A percentile compares a stretch with the other conserved stretches of the same genome.
Conservation (phyloP, 1,140 invertebrate species). For the Drosophila subpulchrella region DNA sequence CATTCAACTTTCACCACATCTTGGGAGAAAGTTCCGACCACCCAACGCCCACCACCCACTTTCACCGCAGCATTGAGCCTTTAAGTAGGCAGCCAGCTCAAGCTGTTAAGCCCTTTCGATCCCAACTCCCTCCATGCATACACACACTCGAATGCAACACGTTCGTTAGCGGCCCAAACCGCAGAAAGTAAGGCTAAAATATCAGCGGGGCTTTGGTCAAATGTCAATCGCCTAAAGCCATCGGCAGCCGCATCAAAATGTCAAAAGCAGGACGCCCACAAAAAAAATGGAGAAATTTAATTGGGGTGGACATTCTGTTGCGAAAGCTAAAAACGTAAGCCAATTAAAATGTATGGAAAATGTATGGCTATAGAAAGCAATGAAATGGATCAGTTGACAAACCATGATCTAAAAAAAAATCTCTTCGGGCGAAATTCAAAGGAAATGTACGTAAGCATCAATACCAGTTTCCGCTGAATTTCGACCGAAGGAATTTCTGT, state of each 20-base stretch:
- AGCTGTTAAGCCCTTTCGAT: constrained; percentile 47
- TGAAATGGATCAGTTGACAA: too few relatives aligned
- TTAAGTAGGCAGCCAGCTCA: constrained; percentile 24
- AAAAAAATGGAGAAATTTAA: constrained; percentile 7
- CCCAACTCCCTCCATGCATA: background rate
- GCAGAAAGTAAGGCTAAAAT: constrained; percentile 33
- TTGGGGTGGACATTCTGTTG: constrained; percentile 38
- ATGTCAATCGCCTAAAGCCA: constrained; percentile 48
- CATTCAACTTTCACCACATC: constrained; percentile 32
- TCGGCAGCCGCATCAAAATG: constrained; percentile 45
- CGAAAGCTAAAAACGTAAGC: constrained; percentile 4
- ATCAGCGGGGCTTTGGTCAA: constrained; percentile 23
- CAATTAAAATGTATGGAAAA: constrained; percentile 6
- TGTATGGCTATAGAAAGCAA: background rate
- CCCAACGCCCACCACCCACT: background rate
- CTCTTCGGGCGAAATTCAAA: too few relatives aligned
- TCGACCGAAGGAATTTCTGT: too few relatives aligned
- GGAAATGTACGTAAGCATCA: too few relatives aligned
- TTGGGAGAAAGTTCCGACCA: constrained; percentile 7
- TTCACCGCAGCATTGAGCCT: constrained; percentile 22
- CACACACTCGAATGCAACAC: constrained; percentile 30
- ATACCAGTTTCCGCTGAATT: too few relatives aligned
- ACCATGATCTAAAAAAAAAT: too few relatives aligned
- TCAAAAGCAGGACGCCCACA: constrained; percentile 16
- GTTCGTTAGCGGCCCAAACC: constrained; percentile 28